Evolutionary conservation across 30 jellyfish, hydroid and myxozoan genomes (phyloP).

Genomic region (Sanderia malayensis): DNA sequence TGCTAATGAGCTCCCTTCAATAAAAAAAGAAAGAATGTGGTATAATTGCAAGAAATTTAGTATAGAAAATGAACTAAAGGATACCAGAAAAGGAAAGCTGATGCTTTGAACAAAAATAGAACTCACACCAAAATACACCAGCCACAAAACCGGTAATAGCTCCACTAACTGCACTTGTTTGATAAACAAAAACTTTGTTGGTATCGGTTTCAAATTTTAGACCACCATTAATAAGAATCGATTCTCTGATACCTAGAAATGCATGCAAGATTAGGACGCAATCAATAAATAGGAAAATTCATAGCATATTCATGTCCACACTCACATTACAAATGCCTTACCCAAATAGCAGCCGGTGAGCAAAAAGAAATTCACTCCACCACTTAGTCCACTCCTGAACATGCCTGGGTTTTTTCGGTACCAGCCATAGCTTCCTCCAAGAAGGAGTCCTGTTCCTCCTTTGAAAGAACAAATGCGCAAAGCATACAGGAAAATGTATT

Average conservation of each 20-base stretch:
- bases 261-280: background rate
- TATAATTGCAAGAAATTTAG: background rate
- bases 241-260: background rate
- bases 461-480: background rate
- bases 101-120: too few relatives aligned
- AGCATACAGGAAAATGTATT: background rate
- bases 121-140: slow-evolving; percentile 68
- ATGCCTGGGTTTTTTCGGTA: background rate
- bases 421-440: slow-evolving; percentile 35
- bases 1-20: slow-evolving; percentile 24
- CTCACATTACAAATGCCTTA: too few relatives aligned
- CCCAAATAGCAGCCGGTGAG: slow-evolving; percentile 43
- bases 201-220: background rate
- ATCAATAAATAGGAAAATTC: too few relatives aligned
- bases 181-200: background rate
- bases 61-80: background rate
- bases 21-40: too few relatives aligned
- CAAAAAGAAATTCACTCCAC: slow-evolving; percentile 45
- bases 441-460: slow-evolving; percentile 41
- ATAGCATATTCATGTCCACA: too few relatives aligned
- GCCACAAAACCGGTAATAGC: slow-evolving; percentile 44
- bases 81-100: too few relatives aligned
- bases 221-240: background rate
- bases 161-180: slow-evolving; percentile 13
- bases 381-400: slow-evolving; percentile 12